Base-by-base conservation (phyloP, 2,888 invertebrate genomes). In the Colletes collaris region DNA sequence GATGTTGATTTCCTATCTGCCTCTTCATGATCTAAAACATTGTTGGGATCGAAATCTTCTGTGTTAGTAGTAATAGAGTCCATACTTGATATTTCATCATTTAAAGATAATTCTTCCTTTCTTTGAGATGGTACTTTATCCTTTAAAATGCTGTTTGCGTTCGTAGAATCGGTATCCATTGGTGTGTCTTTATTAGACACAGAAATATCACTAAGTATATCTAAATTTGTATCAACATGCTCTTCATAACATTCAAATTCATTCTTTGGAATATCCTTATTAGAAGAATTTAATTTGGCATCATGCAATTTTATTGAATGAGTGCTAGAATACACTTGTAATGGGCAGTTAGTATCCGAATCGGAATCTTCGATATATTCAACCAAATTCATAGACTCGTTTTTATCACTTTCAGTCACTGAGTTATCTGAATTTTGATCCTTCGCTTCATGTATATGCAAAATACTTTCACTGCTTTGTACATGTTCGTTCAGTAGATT, bases 301-400 rank as follows among this genome's bases (percentile, higher is more conserved):
- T 81, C 74, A 11, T 86, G 50, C 67, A 83, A 87, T 56, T 82
- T 84, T 13, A 60, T 79, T 16, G 88, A 86, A 80, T 86, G 83
- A 37, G 86, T 83, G 19, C 86, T 87, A 4, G 81, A 82, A 80
- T 91, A 91, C 71, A 84, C 84, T 80, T 91, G 91, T 58, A 91
- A 77, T 2, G 87, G 88, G 72, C 88, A 91, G 13, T 82, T 82
- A 3, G 78, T 65, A 53, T 87, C 83, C 0, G 90, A 91, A 72
- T 91, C 90, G 1, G 88, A 89, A 71, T 91, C 89, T 11, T 84
- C 82, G 63, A 88, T 84, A 55, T 81, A 78, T 3, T 75, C 70
- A 27, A 56, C 50, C 50, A 58, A 62, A 67, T 80, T 73, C 16
- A 59, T 10, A 0, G 59, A 3, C 6, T 83, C 69, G 27, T 59